phyloP scores from a whole-genome alignment of 2,797 vertebrate genomes.

The Pterois miles region DNA sequence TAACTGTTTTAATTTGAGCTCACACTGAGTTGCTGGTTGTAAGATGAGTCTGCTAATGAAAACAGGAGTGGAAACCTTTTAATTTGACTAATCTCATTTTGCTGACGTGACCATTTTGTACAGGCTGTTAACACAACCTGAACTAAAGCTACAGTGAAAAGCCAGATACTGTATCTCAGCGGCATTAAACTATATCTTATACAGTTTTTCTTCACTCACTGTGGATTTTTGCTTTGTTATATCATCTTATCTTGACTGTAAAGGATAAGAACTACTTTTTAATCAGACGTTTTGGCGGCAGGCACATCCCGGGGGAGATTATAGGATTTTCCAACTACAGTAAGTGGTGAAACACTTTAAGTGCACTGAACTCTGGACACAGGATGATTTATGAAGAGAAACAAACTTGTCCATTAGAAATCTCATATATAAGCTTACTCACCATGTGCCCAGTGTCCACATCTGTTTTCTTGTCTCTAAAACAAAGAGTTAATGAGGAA shows the following conservation, averaged over 20 bases:
- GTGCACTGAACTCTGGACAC: constrained; percentile 5
- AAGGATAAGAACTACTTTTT: constrained; percentile 2
- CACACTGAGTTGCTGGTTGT: background rate
- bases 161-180: background rate
- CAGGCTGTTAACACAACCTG: background rate
- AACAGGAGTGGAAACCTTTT: constrained; percentile 4
- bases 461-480: background rate
- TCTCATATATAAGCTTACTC: background rate
- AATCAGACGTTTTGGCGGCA: constrained; percentile 15
- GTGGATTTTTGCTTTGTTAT: background rate
- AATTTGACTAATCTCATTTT: constrained; percentile 26
- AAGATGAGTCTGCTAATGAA: background rate
- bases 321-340: constrained; percentile 21
- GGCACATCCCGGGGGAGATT: background rate
- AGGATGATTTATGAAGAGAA: constrained; percentile 7
- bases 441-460: background rate
- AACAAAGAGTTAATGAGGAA: constrained; percentile 7
- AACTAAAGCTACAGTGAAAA: background rate
- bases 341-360: constrained; percentile 11
- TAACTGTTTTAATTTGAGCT: constrained; percentile 18
- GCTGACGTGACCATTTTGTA: constrained; percentile 13
- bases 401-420: constrained; percentile 1
- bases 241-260: constrained; percentile 4
- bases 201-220: background rate
- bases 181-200: background rate